Conservation (phyloP, 53 echinoderm and acorn worm species). For the Echinarachnius parma region DNA sequence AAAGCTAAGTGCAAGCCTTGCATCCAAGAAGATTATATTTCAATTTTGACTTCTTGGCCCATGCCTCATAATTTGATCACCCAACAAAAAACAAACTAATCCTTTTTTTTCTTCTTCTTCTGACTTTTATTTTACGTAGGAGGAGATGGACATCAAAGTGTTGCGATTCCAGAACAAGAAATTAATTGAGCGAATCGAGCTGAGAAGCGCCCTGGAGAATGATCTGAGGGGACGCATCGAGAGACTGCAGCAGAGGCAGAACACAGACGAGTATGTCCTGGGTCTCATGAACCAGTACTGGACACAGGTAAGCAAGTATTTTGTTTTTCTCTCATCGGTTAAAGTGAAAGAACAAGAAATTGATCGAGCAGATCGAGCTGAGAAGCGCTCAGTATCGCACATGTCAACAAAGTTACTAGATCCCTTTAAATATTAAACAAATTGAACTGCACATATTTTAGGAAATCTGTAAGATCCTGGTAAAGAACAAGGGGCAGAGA, state of each 20-base stretch:
- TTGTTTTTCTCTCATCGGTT: background rate
- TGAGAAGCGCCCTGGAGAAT: slow-evolving; percentile 70
- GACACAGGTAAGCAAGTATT: slow-evolving; percentile 68
- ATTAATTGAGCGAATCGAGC: slow-evolving; percentile 69
- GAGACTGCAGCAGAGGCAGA: slow-evolving; percentile 71
- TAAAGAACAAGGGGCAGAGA: too few relatives aligned
- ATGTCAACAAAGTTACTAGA: too few relatives aligned
- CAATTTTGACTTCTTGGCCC: too few relatives aligned
- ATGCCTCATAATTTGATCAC: too few relatives aligned
- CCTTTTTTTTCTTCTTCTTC: background rate
- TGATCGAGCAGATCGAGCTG: slow-evolving; percentile 68
- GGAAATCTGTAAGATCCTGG: too few relatives aligned
- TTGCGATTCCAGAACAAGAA: slow-evolving; percentile 93
- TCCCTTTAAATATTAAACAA: too few relatives aligned
- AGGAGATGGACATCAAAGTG: slow-evolving; percentile 94
- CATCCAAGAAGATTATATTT: too few relatives aligned
- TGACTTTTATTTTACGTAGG: slow-evolving; percentile 44
- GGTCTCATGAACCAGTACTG: slow-evolving; percentile 94
- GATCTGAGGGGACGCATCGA: slow-evolving; percentile 84
- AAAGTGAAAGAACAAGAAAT: slow-evolving; percentile 64
- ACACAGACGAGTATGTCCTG: slow-evolving; percentile 86
- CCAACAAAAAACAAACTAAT: too few relatives aligned
- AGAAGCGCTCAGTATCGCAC: slow-evolving; percentile 54
- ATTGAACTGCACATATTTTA: too few relatives aligned
- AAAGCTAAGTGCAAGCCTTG: too few relatives aligned